These are phyloP conservation scores for Caenorhabditis sinica DNA, from an alignment of 2,888 invertebrate genomes.

Conservation along the genomic window DNA sequence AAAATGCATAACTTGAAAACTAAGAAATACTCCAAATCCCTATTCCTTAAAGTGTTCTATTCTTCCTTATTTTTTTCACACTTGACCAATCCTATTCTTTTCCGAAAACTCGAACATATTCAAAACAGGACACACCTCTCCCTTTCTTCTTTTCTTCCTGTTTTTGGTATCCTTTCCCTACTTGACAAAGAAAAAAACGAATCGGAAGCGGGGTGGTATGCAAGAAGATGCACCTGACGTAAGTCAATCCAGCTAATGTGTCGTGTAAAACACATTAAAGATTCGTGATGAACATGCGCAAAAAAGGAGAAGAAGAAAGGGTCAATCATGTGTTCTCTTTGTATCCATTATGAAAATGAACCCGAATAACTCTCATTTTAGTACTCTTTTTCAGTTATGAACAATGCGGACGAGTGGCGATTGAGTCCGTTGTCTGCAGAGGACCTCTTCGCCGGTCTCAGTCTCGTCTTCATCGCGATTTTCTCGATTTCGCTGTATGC, in stretches of 20 bases:
- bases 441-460: constrained; percentile 77
- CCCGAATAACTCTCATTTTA: not conserved
- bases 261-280: constrained; percentile 46
- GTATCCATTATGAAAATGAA: constrained; percentile 41
- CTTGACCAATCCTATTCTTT: constrained; percentile 25
- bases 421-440: constrained; percentile 71
- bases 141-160: constrained; percentile 21
- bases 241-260: constrained; percentile 55
- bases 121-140: constrained; percentile 34
- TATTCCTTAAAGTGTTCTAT: not conserved
- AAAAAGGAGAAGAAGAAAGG: constrained; percentile 1
- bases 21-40: not conserved
- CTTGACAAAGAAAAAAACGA: constrained; percentile 29
- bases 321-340: constrained; percentile 32
- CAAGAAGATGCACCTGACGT: constrained; percentile 60
- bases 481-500: constrained; percentile 78
- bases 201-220: constrained; percentile 46
- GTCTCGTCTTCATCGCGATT: constrained; percentile 73
- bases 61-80: constrained; percentile 18
- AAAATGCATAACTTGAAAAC: not conserved
- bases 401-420: constrained; percentile 73
- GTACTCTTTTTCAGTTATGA: constrained; percentile 65
- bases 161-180: constrained; percentile 18
- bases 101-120: constrained; percentile 15
- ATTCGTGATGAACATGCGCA: constrained; percentile 8